Conservation (phyloP, 2,797 vertebrate genomes). For the Sebastes steindachneri region DNA sequence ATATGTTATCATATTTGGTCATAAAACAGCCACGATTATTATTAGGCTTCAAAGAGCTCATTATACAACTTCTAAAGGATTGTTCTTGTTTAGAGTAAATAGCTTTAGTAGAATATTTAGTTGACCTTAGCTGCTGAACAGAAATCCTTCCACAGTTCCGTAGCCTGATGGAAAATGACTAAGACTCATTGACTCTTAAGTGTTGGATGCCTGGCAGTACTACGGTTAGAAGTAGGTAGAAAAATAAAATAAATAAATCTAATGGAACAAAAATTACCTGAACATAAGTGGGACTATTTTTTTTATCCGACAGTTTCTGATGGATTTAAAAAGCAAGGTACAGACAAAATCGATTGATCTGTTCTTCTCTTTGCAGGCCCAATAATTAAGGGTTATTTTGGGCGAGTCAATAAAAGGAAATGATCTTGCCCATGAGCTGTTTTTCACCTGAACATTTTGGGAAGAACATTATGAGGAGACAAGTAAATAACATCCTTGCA, state of each 20-base stretch:
- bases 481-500: background rate
- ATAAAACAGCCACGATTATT: background rate
- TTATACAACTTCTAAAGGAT: background rate
- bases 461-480: background rate
- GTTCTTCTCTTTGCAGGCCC: background rate
- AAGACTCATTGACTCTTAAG: background rate
- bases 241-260: background rate
- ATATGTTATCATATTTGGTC: background rate
- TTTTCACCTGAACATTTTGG: background rate
- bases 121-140: background rate
- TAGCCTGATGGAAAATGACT: background rate
- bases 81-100: background rate
- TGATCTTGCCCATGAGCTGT: background rate
- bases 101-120: background rate
- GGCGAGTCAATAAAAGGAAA: constrained; percentile 8
- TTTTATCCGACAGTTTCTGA: background rate
- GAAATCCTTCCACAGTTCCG: background rate
- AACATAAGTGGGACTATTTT: background rate
- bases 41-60: background rate
- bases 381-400: constrained; percentile 35
- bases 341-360: background rate
- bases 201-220: background rate
- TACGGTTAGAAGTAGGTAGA: background rate
- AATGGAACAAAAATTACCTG: background rate
- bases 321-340: constrained; percentile 11